phyloP scores from a whole-genome alignment of 2,113 vertebrate species.

The Larimichthys polyactis region DNA sequence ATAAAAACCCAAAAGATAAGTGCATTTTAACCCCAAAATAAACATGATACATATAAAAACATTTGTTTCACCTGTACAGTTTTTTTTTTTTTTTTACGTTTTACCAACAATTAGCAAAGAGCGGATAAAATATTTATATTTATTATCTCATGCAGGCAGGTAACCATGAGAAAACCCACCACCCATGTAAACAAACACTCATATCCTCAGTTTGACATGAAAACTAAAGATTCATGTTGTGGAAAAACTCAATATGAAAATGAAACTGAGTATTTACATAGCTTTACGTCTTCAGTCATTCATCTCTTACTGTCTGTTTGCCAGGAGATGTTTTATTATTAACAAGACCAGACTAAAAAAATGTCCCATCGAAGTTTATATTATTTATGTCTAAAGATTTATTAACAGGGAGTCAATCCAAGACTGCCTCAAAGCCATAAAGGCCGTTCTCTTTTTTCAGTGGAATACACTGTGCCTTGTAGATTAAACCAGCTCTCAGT shows the following conservation, averaged over 20 bases:
- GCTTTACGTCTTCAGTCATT: neutral
- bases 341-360: neutral
- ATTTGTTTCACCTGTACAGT: neutral
- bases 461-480: constrained; percentile 17
- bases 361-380: neutral
- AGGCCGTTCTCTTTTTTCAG: constrained; percentile 2
- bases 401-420: neutral
- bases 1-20: neutral
- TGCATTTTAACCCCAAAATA: neutral
- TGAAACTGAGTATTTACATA: neutral
- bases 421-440: neutral
- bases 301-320: neutral
- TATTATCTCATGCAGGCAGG: too few species aligned
- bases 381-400: neutral
- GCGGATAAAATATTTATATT: neutral
- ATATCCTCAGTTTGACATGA: neutral
- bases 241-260: too few species aligned
- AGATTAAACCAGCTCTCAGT: constrained; percentile 49
- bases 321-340: too few species aligned
- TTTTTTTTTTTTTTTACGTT: too few species aligned
- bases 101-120: neutral
- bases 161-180: too few species aligned
- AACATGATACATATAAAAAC: neutral
- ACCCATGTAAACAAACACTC: too few species aligned
- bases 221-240: neutral